These are phyloP conservation scores for Caradrina kadenii DNA, from an alignment of 2,888 invertebrate genomes.

Conservation along the genomic window DNA sequence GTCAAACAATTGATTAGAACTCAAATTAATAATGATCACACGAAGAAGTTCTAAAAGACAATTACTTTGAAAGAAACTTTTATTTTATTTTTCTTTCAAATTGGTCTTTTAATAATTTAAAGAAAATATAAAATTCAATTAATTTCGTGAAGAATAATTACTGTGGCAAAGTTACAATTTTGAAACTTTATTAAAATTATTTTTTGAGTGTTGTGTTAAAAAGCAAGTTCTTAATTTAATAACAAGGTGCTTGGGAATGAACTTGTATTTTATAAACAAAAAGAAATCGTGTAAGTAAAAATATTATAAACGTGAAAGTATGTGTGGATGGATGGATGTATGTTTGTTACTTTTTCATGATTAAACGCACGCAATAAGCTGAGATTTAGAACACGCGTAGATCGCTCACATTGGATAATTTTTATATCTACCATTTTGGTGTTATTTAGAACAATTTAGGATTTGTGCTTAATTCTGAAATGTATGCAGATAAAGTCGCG, in stretches of 20 bases:
- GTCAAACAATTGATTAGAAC: not conserved
- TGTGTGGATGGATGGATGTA: too few species aligned
- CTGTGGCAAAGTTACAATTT: slow-evolving; percentile 14
- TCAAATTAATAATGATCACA: slow-evolving; percentile 5
- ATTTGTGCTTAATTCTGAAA: too few species aligned
- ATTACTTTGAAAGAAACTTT: not conserved
- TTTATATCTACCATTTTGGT: too few species aligned
- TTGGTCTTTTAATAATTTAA: not conserved
- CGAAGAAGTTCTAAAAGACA: slow-evolving; percentile 3
- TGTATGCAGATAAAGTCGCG: too few species aligned
- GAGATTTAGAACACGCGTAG: too few species aligned
- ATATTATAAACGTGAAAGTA: too few species aligned
- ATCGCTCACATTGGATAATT: too few species aligned
- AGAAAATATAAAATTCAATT: slow-evolving; percentile 7
- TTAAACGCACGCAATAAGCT: too few species aligned
- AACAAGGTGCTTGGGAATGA: slow-evolving; percentile 16
- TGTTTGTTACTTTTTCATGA: too few species aligned
- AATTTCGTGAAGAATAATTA: slow-evolving; percentile 28
- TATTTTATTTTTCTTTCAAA: not conserved
- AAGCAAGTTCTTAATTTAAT: slow-evolving; percentile 19
- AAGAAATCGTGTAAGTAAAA: slow-evolving; percentile 10
- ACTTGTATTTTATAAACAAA: not conserved
- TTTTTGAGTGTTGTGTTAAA: slow-evolving; percentile 4
- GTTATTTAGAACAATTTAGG: too few species aligned
- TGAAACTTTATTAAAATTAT: slow-evolving; percentile 10